Percentiles rank a stretch among this genome's conserved stretches.
Conservation (phyloP, 2,888 invertebrate genomes). For the Phortica magna region DNA sequence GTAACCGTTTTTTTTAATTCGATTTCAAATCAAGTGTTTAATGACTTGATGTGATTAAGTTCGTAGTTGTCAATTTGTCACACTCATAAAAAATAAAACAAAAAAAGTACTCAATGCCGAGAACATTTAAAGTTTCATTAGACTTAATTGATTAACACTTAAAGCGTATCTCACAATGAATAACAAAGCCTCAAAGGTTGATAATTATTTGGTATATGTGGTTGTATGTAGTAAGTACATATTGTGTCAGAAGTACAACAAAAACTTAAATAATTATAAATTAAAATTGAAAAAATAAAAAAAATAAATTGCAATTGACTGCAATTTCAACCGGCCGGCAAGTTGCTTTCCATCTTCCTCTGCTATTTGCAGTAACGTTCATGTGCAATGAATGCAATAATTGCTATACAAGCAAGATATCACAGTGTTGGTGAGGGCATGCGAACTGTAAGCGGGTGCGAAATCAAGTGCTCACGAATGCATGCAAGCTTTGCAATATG, state of each 20-base stretch:
- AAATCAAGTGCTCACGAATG: not conserved
- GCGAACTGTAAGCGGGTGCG: not conserved
- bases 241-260: too few species aligned
- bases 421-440: not conserved
- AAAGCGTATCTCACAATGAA: not conserved
- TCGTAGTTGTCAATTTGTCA: not conserved
- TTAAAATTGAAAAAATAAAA: not conserved
- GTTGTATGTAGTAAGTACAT: too few species aligned
- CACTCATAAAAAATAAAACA: not conserved
- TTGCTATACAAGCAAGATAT: constrained; percentile 10
- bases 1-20: too few species aligned
- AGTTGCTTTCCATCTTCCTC: not conserved
- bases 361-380: constrained; percentile 6
- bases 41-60: too few species aligned
- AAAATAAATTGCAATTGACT: constrained; percentile 27
- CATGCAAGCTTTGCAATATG: not conserved
- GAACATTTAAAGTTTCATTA: not conserved
- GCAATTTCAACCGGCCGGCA: constrained; percentile 24
- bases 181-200: not conserved
- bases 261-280: not conserved
- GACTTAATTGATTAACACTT: not conserved
- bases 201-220: too few species aligned
- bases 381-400: constrained; percentile 10
- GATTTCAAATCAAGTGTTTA: too few species aligned
- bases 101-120: not conserved